Evolutionary conservation across 2,797 vertebrate species (phyloP), one percentile per base, ranked within the genome.

Genomic region (Xerus rutilus): DNA sequence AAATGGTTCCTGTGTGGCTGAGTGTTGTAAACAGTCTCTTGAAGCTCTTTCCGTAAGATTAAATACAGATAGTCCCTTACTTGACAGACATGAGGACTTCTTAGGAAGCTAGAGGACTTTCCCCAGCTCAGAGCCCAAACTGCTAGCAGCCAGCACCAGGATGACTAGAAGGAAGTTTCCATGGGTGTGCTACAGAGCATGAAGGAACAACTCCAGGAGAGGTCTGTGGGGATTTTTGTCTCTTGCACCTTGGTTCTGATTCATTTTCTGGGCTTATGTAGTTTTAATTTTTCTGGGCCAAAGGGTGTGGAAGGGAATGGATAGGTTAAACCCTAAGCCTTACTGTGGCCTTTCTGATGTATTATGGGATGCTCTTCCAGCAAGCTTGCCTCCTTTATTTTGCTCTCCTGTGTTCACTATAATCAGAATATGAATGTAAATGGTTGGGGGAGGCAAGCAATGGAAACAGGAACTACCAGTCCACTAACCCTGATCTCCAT

Each of bases 181-280:
- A 0, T 49, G 70, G 78, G 54, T 73, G 52, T 96, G 90, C 64
- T 85, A 1, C 23, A 5, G 59, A 54, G 30, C 49, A 1, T 43
- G 89, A 92, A 92, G 85, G 74, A 94, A 79, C 74, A 83, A 15
- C 52, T 76, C 74, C 39, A 8, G 82, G 49, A 83, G 32, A 84
- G 65, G 47, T 57, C 62, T 70, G 12, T 45, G 70, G 94, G 78
- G 54, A 77, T 35, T 94, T 96, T 73, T 59, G 10, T 86, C 64
- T 87, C 49, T n/a, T 47, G 6, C 10, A 92, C 47, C 69, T 85
- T 79, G 39, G 32, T 64, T 93, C 91, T 95, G 83, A 93, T 94
- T 97, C 94, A 96, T 89, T 84, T 74, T 72, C 89, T 83, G 52
- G 69, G 35, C 47, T 95, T 32, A 72, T 0, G 1, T 73, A 54